These are phyloP conservation scores for Diploptera punctata DNA, from an alignment of 2,888 invertebrate genomes.

Conservation along the genomic window DNA sequence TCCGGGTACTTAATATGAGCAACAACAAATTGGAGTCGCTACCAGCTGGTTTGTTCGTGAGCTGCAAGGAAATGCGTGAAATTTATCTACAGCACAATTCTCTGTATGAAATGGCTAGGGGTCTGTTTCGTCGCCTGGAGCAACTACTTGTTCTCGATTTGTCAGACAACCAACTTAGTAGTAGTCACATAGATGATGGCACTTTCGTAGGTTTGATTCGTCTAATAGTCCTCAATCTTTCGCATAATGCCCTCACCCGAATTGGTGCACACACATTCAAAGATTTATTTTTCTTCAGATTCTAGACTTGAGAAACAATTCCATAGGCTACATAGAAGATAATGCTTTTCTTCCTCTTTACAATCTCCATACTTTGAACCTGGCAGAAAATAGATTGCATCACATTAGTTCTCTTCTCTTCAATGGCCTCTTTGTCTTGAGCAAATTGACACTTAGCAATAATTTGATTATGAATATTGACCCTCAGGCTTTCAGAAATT, in stretches of 20 bases:
- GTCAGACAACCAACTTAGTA: slow-evolving; percentile 84
- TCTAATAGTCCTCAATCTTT: slow-evolving; percentile 82
- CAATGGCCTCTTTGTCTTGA: slow-evolving; percentile 83
- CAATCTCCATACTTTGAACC: slow-evolving; percentile 86
- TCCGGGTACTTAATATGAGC: slow-evolving; percentile 85
- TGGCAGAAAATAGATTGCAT: slow-evolving; percentile 86
- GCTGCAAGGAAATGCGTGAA: slow-evolving; percentile 81
- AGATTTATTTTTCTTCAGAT: slow-evolving; percentile 87
- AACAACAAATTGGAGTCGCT: slow-evolving; percentile 82
- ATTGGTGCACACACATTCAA: slow-evolving; percentile 86
- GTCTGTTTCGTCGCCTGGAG: slow-evolving; percentile 82
- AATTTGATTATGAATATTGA: slow-evolving; percentile 83
- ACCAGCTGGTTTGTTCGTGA: slow-evolving; percentile 82
- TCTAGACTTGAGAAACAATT: slow-evolving; percentile 84
- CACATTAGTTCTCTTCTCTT: slow-evolving; percentile 81
- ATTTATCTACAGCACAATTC: slow-evolving; percentile 86
- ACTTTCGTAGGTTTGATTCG: slow-evolving; percentile 86
- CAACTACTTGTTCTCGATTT: slow-evolving; percentile 84
- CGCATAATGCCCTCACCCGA: slow-evolving; percentile 83
- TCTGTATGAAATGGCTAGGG: slow-evolving; percentile 80
- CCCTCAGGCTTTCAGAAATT: slow-evolving; percentile 83
- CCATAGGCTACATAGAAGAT: slow-evolving; percentile 87
- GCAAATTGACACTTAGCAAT: slow-evolving; percentile 84
- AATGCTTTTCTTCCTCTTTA: slow-evolving; percentile 87
- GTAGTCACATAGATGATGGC: slow-evolving; percentile 82